phyloP scores from a whole-genome alignment of 2,113 vertebrate species.

The Corydoras maculifer region DNA sequence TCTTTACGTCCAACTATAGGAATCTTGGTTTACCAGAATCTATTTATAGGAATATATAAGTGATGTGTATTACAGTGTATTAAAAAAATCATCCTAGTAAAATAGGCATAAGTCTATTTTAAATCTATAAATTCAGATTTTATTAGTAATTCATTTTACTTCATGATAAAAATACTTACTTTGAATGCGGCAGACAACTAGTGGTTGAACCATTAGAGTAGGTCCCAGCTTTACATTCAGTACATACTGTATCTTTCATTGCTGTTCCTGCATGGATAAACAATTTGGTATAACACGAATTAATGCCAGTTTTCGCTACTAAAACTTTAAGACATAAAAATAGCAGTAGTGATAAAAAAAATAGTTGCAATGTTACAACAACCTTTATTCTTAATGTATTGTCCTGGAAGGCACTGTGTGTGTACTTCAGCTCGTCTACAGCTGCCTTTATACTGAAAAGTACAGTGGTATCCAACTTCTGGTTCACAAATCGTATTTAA shows the following conservation, averaged over 20 bases:
- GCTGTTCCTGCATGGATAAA: constrained; percentile 13
- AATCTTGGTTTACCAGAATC: no score
- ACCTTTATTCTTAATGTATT: constrained; percentile 36
- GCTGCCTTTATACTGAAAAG: neutral
- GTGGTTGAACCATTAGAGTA: constrained; percentile 20
- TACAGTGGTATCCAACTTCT: constrained; percentile 33
- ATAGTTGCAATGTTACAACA: neutral
- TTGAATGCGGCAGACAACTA: constrained; percentile 9
- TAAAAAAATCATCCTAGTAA: no score
- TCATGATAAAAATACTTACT: neutral
- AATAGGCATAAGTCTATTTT: no score
- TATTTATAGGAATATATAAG: no score
- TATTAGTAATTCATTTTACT: no score
- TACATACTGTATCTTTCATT: constrained; percentile 17
- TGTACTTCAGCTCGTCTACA: constrained; percentile 30
- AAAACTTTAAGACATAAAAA: neutral
- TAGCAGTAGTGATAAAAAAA: neutral
- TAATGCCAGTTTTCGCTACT: neutral
- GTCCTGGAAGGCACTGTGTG: constrained; percentile 28
- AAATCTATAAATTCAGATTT: no score
- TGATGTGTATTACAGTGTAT: no score
- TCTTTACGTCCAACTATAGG: no score
- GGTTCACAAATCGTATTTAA: constrained; percentile 42
- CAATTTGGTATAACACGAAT: neutral
- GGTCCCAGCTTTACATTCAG: constrained; percentile 7